These are phyloP conservation scores for Cinclus mexicanus DNA, from an alignment of 2,113 vertebrate genomes.

Conservation along the genomic window DNA sequence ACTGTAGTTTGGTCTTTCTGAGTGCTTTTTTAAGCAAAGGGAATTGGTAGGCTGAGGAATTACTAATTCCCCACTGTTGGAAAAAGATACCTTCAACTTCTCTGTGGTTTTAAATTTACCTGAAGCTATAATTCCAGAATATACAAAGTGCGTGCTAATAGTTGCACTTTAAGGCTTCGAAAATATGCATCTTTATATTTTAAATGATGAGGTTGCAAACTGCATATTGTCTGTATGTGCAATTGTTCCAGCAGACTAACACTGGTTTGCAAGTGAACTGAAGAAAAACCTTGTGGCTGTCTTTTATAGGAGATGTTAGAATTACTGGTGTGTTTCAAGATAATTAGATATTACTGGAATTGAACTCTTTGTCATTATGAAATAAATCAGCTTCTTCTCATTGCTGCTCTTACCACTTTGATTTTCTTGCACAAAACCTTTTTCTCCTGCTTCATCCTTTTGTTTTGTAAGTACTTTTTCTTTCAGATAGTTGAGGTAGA, in stretches of 20 bases:
- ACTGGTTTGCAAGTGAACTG: background rate
- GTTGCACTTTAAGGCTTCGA: background rate
- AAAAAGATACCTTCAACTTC: background rate
- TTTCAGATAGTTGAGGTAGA: background rate
- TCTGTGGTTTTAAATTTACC: background rate
- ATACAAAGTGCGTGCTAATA: background rate
- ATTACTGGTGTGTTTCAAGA: background rate
- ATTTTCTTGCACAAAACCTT: background rate
- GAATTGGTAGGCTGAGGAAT: background rate
- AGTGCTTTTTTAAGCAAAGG: background rate
- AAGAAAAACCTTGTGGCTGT: background rate
- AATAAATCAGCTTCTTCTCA: background rate
- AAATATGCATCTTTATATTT: background rate
- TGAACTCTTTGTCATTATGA: background rate
- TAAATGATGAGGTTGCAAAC: background rate
- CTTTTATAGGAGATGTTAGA: background rate
- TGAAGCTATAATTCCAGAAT: background rate
- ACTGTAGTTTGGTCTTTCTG: background rate
- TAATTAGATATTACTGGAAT: background rate
- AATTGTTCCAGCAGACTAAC: background rate
- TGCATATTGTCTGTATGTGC: background rate
- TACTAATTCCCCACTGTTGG: background rate
- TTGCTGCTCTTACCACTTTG: background rate
- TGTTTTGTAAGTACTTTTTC: background rate
- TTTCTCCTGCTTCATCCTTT: background rate